Percentiles rank a stretch among this genome's conserved stretches.
phyloP scores from a whole-genome alignment of 2,797 vertebrate genomes.

The Cossypha polioptera region DNA sequence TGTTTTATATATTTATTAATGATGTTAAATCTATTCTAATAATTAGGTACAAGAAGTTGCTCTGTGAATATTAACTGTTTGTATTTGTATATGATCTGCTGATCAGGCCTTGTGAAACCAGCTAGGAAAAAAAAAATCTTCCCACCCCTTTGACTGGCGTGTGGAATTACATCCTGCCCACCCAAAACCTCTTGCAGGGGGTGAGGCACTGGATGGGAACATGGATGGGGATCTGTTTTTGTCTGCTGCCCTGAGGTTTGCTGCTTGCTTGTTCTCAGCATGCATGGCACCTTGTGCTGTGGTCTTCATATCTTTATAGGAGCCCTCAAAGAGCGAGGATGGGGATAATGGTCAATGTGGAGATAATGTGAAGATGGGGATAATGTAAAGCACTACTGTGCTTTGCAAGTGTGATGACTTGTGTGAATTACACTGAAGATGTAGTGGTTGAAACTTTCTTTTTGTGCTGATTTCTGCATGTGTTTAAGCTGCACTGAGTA shows the following conservation, averaged over 20 bases:
- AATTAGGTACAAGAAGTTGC: neutral
- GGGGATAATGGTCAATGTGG: neutral
- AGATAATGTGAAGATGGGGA: neutral
- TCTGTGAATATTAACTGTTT: slow-evolving; percentile 6
- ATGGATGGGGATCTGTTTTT: neutral
- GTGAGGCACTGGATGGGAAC: neutral
- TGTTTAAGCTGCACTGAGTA: neutral
- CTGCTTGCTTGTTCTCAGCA: neutral
- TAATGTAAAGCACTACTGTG: neutral
- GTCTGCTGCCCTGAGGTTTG: slow-evolving; percentile 26
- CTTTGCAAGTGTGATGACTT: neutral
- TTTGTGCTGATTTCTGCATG: neutral
- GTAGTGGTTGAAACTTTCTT: neutral
- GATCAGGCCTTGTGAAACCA: slow-evolving; percentile 9
- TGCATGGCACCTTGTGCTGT: neutral
- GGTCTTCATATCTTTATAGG: neutral
- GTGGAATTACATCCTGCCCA: neutral
- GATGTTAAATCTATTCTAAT: neutral
- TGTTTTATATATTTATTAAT: slow-evolving; percentile 63
- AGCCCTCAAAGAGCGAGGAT: neutral
- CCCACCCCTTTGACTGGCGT: neutral
- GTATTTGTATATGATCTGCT: neutral
- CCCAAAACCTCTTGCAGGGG: neutral
- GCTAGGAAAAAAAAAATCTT: neutral
- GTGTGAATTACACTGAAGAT: neutral